These are phyloP conservation scores for Cyphomyrmex costatus DNA, from an alignment of 1,140 invertebrate genomes.

Conservation along the genomic window DNA sequence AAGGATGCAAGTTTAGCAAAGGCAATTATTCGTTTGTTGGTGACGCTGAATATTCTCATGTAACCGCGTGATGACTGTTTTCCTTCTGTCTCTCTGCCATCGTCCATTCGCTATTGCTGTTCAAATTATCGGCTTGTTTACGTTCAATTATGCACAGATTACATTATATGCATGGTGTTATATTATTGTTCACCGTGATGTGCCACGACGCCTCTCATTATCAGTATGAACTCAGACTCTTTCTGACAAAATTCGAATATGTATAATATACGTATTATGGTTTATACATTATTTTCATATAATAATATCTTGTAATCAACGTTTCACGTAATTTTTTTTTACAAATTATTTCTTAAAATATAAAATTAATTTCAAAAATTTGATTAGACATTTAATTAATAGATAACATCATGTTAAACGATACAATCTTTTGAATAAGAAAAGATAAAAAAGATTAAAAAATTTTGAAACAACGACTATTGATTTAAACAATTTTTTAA, in stretches of 20 bases:
- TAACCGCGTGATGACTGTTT: slow-evolving; percentile 46
- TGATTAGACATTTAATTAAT: background rate
- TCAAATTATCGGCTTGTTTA: slow-evolving; percentile 59
- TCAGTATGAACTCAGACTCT: slow-evolving; percentile 21
- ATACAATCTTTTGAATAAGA: background rate
- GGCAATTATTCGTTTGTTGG: slow-evolving; percentile 33
- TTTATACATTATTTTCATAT: background rate
- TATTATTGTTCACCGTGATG: slow-evolving; percentile 47
- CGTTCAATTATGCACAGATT: slow-evolving; percentile 65
- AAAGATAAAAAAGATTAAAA: background rate
- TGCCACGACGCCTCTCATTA: slow-evolving; percentile 22
- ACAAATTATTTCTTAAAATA: background rate
- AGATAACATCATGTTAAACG: background rate
- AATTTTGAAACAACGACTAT: background rate
- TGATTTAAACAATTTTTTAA: background rate
- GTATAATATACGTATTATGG: background rate
- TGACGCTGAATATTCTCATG: slow-evolving; percentile 18
- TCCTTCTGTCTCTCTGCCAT: slow-evolving; percentile 19
- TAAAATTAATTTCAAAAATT: background rate
- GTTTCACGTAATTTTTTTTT: background rate
- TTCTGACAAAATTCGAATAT: background rate
- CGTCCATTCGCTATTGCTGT: slow-evolving; percentile 12
- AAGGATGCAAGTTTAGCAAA: slow-evolving; percentile 14
- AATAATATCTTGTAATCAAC: background rate
- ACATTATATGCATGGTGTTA: slow-evolving; percentile 49